Base-by-base conservation (phyloP, 2,888 invertebrate genomes). In the Ormia ochracea region DNA sequence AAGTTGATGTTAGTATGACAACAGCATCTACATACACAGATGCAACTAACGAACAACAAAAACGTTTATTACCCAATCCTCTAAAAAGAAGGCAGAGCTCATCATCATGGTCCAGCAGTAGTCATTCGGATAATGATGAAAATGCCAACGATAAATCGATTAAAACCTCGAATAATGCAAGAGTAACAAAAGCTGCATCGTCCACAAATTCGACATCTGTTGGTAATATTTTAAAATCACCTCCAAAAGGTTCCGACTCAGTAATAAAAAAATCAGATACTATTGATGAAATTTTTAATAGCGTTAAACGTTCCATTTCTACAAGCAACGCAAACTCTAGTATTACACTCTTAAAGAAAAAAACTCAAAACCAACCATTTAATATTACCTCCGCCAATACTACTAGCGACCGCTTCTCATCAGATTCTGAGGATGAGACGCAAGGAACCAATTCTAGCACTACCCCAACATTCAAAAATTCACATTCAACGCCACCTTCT, bases 401-500 rank as follows among this genome's bases (percentile, higher is more conserved):
- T 81, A 75, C 70, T 65, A 66, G 56, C 38, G 77, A 81, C 10
- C 72, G 56, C 1, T 78, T 45, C 26, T 75, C 80, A 26, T 79
- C 78, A 9, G 81, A 82, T 36, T 63, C 80, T 5, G 84, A 82
- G 33, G 81, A 82, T 41, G 78, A 65, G n/a, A 77, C 17, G 56
- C 74, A 17, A 58, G 69, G 58, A 50, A 68, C 7, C 26, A 76
- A 45, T 17, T 69, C 14, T 36, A 63, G 38, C 6, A 66, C 56
- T 33, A 78, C 69, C 28, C 52, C 82, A 73, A 54, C 77, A 38
- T 81, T 82, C n/a, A 83, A 84, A 68, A 82, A 82, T 52, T 77
- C 84, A 21, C 82, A 84, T 75, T 84, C 84, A 12, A 88, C 88
- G 50, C 88, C 89, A 26, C 88, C 89, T 21, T 89, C 89, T 56